Evolutionary conservation across 1,140 invertebrate genomes (phyloP), one percentile per base, ranked within the genome.

Genomic region (Leptonema lineaticorne): DNA sequence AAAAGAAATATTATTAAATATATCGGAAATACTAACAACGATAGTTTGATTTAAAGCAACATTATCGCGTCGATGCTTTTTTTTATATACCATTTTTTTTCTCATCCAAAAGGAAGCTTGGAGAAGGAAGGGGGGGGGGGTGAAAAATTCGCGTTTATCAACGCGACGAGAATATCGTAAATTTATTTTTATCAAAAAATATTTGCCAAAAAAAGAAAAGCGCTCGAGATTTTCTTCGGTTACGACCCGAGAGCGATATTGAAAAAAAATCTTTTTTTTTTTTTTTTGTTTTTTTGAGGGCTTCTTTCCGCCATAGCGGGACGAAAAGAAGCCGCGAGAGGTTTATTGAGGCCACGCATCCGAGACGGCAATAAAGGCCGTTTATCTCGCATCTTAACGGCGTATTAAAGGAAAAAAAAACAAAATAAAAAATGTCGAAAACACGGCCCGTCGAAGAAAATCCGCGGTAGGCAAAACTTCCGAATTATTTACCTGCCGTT

Each of bases 341-440:
- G 50, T 53, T 53, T 53, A 53, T 53, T 53, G 50, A 24, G 22
- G 50, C 18, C 20, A 24, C 50, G 50, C 22, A 53, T 53, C 50
- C 50, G 50, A 53, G 50, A 53, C 50, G 50, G 50, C 50, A 26
- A 53, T 53, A 53, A 53, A 20, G 50, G 50, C 50, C 50, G 50
- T 53, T 53, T 53, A 53, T 53, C 50, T 53, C 50, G 50, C 27
- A 53, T 53, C 50, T 53, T 53, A 53, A 53, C 50, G 50, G 50
- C 50, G 27, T 53, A 53, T 53, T 53, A 53, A 53, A 53, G n/a
- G n/a, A n/a, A n/a, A n/a, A n/a, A n/a, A n/a, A n/a, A n/a, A n/a
- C n/a, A n/a, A n/a, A 53, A 53, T 26, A 53, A 26, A 53, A 53
- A 53, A 53, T 24, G 50, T 53, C 50, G 50, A 53, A 53, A 53